Evolutionary conservation across 1,140 invertebrate genomes (phyloP), one percentile per base, ranked within the genome.

Genomic region (Gonatopus flavifemur): DNA sequence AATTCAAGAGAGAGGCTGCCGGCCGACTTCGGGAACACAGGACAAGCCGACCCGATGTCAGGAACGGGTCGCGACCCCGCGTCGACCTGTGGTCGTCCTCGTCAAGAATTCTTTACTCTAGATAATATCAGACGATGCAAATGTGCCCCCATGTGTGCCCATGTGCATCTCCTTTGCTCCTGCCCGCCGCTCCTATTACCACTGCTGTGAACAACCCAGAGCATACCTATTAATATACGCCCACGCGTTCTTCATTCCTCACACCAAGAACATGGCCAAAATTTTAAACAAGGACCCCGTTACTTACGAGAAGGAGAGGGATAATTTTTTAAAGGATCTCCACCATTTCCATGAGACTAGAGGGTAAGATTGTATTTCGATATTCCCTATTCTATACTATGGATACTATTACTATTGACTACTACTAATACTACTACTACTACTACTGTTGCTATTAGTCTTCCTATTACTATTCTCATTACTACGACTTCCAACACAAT

Each of bases 321-420:
- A 85, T 52, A 79, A 80, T 56, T 94, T 94, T 79, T 76, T 92
- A 54, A 84, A 86, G 62, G 90, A 92, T 64, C 78, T 93, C 56
- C 83, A 85, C 57, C 88, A 89, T 65, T 93, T 93, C 69, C 91
- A 93, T 73, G 87, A 90, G 49, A 85, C 84, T 51, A 84, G 89
- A 79, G 89, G 90, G 90, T 94, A 78, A 85, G 83, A n/a, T n/a
- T n/a, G n/a, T n/a, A n/a, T n/a, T n/a, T n/a, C n/a, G n/a, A n/a
- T n/a, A n/a, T n/a, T n/a, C n/a, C n/a, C n/a, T n/a, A n/a, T n/a
- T n/a, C n/a, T n/a, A n/a, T n/a, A n/a, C n/a, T n/a, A n/a, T n/a
- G n/a, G n/a, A n/a, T n/a, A n/a, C n/a, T n/a, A n/a, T n/a, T n/a
- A n/a, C n/a, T n/a, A n/a, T n/a, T n/a, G 81, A 3, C 40, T 7